A percentile compares a stretch with the other conserved stretches of the same genome.
Evolutionary conservation across 2,797 vertebrate genomes (phyloP).

Genomic region (Remorina albescens): DNA sequence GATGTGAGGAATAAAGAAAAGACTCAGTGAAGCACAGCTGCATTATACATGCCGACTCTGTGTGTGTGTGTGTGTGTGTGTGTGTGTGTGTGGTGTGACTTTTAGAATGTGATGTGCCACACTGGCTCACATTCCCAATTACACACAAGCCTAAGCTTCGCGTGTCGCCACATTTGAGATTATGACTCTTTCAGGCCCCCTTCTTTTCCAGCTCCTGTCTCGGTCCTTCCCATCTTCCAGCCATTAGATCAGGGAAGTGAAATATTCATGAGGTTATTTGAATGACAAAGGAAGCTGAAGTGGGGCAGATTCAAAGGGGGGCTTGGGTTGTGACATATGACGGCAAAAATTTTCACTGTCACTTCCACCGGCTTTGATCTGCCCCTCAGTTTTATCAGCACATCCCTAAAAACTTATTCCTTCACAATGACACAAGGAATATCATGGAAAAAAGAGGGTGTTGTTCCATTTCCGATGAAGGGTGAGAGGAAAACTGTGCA

Average conservation of each 20-base stretch:
- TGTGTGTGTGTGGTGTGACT: constrained; percentile 25
- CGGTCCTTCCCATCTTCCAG: constrained; percentile 23
- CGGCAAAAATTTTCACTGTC: constrained; percentile 36
- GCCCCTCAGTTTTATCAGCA: no score
- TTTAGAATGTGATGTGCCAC: constrained; percentile 21
- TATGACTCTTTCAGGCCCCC: constrained; percentile 50
- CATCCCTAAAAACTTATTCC: background rate
- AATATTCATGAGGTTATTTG: constrained; percentile 84
- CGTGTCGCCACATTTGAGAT: constrained; percentile 32
- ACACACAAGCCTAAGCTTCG: constrained; percentile 8
- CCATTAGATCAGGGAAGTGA: constrained; percentile 62
- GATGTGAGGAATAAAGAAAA: constrained; percentile 25
- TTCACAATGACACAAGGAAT: background rate
- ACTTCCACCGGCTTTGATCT: background rate
- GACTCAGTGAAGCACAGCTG: background rate
- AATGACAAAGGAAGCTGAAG: constrained; percentile 79
- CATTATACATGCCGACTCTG: constrained; percentile 5
- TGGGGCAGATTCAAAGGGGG: constrained; percentile 58
- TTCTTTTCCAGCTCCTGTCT: constrained; percentile 9
- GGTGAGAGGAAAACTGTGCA: background rate
- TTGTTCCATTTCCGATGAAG: background rate
- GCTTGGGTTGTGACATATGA: constrained; percentile 59
- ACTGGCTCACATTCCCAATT: constrained; percentile 30
- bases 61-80: constrained; percentile 10
- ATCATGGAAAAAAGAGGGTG: background rate